These are phyloP conservation scores for Helleia helle DNA, from an alignment of 2,888 invertebrate species.

Conservation along the genomic window DNA sequence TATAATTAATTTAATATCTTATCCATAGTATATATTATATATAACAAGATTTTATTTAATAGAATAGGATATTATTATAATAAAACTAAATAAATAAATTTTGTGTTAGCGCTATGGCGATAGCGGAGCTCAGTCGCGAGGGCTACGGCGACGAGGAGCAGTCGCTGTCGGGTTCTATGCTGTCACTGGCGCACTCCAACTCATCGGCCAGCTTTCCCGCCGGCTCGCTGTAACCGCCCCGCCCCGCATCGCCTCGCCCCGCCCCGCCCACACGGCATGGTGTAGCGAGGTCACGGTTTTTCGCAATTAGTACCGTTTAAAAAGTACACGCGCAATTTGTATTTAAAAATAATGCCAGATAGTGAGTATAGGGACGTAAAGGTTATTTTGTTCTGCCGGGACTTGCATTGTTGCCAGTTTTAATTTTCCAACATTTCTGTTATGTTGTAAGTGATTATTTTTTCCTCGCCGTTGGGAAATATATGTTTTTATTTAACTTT, in stretches of 20 bases:
- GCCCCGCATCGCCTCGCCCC: background rate
- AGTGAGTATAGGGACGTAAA: background rate
- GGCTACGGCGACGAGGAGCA: slow-evolving; percentile 92
- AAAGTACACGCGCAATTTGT: slow-evolving; percentile 7
- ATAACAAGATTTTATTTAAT: no score
- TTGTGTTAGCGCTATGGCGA: slow-evolving; percentile 92
- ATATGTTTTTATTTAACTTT: background rate
- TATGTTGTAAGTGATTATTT: background rate
- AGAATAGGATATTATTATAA: no score
- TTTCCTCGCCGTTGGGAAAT: no score
- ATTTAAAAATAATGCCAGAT: slow-evolving; percentile 3
- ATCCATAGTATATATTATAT: no score
- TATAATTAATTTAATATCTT: no score
- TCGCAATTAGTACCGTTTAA: slow-evolving; percentile 4
- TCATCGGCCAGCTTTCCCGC: slow-evolving; percentile 94
- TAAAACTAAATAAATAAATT: no score
- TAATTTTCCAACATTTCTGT: background rate
- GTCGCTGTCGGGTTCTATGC: slow-evolving; percentile 94
- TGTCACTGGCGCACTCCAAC: slow-evolving; percentile 95
- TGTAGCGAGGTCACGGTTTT: no score
- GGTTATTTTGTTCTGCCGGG: slow-evolving; percentile 8
- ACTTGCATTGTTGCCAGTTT: slow-evolving; percentile 6
- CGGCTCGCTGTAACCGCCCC: slow-evolving; percentile 76
- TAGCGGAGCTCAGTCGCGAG: slow-evolving; percentile 92
- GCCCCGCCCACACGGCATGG: background rate